Evolutionary conservation across 2,888 invertebrate genomes (phyloP).

Genomic region (Griposia aprilina): DNA sequence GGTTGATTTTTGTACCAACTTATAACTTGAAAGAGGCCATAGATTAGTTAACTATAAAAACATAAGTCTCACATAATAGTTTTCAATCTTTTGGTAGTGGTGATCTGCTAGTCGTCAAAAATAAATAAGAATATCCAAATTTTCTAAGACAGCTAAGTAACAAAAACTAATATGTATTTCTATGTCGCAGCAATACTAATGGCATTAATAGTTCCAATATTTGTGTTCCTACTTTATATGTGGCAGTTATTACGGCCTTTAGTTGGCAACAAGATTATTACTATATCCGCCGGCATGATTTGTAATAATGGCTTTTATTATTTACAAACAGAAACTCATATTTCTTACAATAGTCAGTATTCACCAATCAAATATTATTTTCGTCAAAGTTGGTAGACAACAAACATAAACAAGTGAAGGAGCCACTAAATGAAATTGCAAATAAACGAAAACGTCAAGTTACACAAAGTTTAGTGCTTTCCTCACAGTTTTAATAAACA

Average conservation of each 20-base stretch:
- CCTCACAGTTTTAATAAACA: constrained; percentile 84
- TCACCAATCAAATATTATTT: constrained; percentile 68
- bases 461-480: constrained; percentile 81
- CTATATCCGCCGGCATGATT: constrained; percentile 57
- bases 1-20: neutral
- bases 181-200: constrained; percentile 38
- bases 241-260: constrained; percentile 58
- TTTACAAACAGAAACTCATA: constrained; percentile 50
- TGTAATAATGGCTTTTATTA: constrained; percentile 53
- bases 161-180: constrained; percentile 41
- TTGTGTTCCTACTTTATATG: constrained; percentile 48
- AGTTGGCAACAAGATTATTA: constrained; percentile 52
- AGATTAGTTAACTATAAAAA: neutral
- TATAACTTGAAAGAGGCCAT: neutral
- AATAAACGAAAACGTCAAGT: constrained; percentile 83
- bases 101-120: neutral
- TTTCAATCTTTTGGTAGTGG: neutral
- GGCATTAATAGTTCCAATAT: constrained; percentile 56
- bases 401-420: constrained; percentile 82
- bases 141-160: constrained; percentile 10
- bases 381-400: constrained; percentile 69
- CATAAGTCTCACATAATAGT: neutral
- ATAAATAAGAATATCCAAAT: constrained; percentile 2
- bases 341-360: constrained; percentile 54
- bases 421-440: constrained; percentile 82